Evolutionary conservation across 2,113 vertebrate genomes (phyloP).

Genomic region (Ranitomeya variabilis): DNA sequence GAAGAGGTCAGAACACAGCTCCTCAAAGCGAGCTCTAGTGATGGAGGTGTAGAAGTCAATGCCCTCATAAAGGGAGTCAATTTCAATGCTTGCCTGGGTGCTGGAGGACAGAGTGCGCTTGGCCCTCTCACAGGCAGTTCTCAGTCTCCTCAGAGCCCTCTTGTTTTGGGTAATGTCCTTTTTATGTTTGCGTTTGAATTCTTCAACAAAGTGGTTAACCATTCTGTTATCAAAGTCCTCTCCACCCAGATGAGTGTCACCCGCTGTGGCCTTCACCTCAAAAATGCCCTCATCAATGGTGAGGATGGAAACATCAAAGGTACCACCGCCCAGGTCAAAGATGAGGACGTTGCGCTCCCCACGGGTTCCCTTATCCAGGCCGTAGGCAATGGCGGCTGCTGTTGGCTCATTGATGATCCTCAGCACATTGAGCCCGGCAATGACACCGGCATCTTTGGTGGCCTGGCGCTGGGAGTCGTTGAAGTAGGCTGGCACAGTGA

Average conservation of each 20-base stretch:
- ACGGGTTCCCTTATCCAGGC: too few relatives aligned
- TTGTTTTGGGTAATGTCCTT: constrained; percentile 90
- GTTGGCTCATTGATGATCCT: too few relatives aligned
- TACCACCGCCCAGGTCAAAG: too few relatives aligned
- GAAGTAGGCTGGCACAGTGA: too few relatives aligned
- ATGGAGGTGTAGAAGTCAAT: constrained; percentile 72
- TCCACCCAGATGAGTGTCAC: constrained; percentile 68
- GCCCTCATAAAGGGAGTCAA: constrained; percentile 90
- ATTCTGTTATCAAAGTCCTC: constrained; percentile 83
- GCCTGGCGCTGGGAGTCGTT: too few relatives aligned
- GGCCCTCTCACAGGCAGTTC: constrained; percentile 88
- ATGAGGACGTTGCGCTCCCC: too few relatives aligned
- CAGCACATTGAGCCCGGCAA: too few relatives aligned
- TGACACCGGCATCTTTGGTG: too few relatives aligned
- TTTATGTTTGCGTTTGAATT: constrained; percentile 88
- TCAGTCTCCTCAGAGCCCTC: constrained; percentile 81
- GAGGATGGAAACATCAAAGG: too few relatives aligned
- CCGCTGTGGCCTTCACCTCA: background rate
- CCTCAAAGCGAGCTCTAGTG: constrained; percentile 78
- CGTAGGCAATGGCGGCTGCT: too few relatives aligned
- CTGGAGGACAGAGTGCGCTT: constrained; percentile 80
- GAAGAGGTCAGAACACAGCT: constrained; percentile 86
- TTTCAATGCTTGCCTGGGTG: constrained; percentile 86
- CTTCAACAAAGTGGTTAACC: constrained; percentile 87
- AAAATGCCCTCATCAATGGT: too few relatives aligned